Evolutionary conservation across 2,888 invertebrate genomes (phyloP).

Genomic region (Psylliodes chrysocephalus): DNA sequence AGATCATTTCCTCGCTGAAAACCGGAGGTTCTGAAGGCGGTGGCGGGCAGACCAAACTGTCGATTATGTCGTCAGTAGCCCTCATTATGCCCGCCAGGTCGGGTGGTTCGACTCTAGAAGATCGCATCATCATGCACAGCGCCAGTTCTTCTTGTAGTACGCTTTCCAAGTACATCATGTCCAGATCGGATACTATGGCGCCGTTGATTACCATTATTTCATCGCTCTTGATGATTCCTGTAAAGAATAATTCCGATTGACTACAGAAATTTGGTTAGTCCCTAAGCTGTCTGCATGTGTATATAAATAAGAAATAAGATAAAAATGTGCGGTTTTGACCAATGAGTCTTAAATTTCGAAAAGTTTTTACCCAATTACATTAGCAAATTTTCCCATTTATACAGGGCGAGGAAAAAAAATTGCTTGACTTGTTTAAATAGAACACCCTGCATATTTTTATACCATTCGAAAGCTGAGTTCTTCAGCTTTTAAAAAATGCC

Average conservation of each 20-base stretch:
- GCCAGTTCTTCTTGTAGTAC: conserved; percentile 94
- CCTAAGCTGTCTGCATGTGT: too few relatives aligned
- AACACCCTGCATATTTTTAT: too few relatives aligned
- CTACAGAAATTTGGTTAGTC: too few relatives aligned
- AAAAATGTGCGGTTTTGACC: too few relatives aligned
- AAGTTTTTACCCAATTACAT: too few relatives aligned
- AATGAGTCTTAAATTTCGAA: too few relatives aligned
- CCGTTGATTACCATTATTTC: conserved; percentile 99
- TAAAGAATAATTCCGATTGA: conserved; percentile 19
- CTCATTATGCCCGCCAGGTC: conserved; percentile 76
- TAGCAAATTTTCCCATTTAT: too few relatives aligned
- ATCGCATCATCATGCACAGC: conserved; percentile 96
- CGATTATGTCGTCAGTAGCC: conserved; percentile 95
- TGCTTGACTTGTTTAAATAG: too few relatives aligned
- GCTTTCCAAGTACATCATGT: conserved; percentile 99
- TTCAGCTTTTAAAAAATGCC: too few relatives aligned
- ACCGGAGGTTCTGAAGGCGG: conserved; percentile 94
- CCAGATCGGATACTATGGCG: conserved; percentile 96
- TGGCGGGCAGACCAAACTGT: conserved; percentile 94
- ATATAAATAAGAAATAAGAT: too few relatives aligned
- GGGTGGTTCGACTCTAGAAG: conserved; percentile 84
- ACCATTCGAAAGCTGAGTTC: too few relatives aligned
- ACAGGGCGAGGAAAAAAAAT: too few relatives aligned
- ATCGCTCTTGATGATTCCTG: conserved; percentile 96
- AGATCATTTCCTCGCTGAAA: conserved; percentile 96